Evolutionary conservation across 2,113 vertebrate species (phyloP).

Genomic region (Malaclemys terrapin): DNA sequence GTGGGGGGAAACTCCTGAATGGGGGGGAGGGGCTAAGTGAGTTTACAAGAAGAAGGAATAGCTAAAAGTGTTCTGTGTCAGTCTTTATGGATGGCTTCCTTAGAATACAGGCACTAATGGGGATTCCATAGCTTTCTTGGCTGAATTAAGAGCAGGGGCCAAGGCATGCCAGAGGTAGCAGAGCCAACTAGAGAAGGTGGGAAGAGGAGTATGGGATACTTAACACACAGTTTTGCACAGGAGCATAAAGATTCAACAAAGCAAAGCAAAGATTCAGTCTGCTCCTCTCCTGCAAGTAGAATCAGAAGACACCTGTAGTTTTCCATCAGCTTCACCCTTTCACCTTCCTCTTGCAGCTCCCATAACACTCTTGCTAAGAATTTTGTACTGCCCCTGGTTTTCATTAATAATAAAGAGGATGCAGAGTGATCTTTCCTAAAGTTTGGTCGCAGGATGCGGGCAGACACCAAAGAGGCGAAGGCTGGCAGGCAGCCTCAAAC

Average conservation of each 20-base stretch:
- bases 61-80: background rate
- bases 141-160: background rate
- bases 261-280: background rate
- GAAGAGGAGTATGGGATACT: background rate
- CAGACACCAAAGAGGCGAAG: background rate
- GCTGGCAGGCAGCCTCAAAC: background rate
- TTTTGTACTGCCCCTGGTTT: background rate
- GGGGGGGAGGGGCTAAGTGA: background rate
- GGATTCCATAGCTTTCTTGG: constrained; percentile 39
- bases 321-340: constrained; percentile 17
- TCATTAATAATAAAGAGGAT: constrained; percentile 38
- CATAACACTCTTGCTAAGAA: background rate
- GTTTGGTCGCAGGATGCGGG: constrained; percentile 55
- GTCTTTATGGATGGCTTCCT: background rate
- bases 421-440: constrained; percentile 38
- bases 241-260: background rate
- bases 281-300: constrained; percentile 19
- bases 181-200: constrained; percentile 17
- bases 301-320: constrained; percentile 22
- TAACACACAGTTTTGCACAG: background rate
- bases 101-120: background rate
- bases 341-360: constrained; percentile 34
- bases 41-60: background rate
- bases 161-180: background rate
- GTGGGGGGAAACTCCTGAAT: background rate